Evolutionary conservation across 2,797 vertebrate species (phyloP).

Genomic region (Manis crassicaudata): DNA sequence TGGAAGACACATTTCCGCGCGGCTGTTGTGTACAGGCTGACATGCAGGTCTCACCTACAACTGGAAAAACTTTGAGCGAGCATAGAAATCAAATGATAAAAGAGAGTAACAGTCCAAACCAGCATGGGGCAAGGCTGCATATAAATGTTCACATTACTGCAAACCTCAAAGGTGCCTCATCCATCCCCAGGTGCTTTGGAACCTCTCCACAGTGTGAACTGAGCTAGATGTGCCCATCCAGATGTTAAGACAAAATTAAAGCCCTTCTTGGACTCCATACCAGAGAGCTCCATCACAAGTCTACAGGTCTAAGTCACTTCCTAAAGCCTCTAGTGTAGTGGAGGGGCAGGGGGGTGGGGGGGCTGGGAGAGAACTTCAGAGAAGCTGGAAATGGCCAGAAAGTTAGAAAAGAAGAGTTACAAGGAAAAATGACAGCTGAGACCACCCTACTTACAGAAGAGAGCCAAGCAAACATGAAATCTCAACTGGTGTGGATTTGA

Average conservation of each 20-base stretch:
- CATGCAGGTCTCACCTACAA: background rate
- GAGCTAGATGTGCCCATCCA: conserved; percentile 84
- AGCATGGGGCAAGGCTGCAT: conserved; percentile 76
- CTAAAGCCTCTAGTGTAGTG: background rate
- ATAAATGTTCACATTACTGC: conserved; percentile 84
- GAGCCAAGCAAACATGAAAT: background rate
- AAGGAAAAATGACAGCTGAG: background rate
- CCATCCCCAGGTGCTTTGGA: conserved; percentile 85
- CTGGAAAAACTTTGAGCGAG: conserved; percentile 48
- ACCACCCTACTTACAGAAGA: background rate
- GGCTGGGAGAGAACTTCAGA: conserved; percentile 34
- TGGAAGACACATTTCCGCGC: background rate
- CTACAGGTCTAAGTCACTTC: conserved; percentile 35
- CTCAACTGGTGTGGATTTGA: background rate
- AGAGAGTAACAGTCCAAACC: conserved; percentile 60
- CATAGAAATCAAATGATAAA: conserved; percentile 74
- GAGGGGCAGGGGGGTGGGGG: no score
- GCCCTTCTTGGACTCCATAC: conserved; percentile 68
- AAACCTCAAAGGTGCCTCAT: conserved; percentile 81
- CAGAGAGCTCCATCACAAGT: background rate
- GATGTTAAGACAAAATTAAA: conserved; percentile 84
- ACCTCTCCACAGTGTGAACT: conserved; percentile 85
- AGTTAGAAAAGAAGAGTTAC: background rate
- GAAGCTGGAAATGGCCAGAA: conserved; percentile 15
- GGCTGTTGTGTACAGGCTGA: background rate